Conservation (phyloP, 2,888 invertebrate species). For the Drosophila paranaensis region DNA sequence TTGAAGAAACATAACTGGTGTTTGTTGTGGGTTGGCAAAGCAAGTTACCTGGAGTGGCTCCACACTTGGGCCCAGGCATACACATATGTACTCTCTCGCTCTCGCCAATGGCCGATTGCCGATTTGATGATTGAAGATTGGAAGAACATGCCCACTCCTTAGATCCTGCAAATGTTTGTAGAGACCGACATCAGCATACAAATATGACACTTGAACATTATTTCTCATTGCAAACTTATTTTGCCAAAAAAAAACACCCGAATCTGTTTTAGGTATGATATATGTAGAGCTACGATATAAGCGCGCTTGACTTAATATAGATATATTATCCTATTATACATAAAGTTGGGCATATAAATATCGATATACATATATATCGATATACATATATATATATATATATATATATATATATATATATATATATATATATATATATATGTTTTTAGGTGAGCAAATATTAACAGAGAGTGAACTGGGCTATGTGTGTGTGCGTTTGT, state of each 20-base stretch:
- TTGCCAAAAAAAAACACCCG: background rate
- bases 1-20: slow-evolving; percentile 73
- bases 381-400: background rate
- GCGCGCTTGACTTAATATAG: background rate
- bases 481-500: background rate
- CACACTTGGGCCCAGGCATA: slow-evolving; percentile 19
- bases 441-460: background rate
- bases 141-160: background rate
- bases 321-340: background rate
- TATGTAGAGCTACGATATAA: slow-evolving; percentile 4
- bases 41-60: slow-evolving; percentile 67
- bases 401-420: background rate
- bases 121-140: background rate
- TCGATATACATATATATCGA: background rate
- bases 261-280: background rate
- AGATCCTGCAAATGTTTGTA: slow-evolving; percentile 43
- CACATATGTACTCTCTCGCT: background rate
- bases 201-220: background rate
- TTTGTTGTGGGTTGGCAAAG: slow-evolving; percentile 59
- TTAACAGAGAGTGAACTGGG: background rate
- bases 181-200: slow-evolving; percentile 31
- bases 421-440: background rate
- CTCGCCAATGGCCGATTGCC: background rate
- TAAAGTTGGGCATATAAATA: background rate
- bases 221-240: background rate